Base-by-base conservation (phyloP, 2,888 invertebrate genomes). In the Cinara cedri region DNA sequence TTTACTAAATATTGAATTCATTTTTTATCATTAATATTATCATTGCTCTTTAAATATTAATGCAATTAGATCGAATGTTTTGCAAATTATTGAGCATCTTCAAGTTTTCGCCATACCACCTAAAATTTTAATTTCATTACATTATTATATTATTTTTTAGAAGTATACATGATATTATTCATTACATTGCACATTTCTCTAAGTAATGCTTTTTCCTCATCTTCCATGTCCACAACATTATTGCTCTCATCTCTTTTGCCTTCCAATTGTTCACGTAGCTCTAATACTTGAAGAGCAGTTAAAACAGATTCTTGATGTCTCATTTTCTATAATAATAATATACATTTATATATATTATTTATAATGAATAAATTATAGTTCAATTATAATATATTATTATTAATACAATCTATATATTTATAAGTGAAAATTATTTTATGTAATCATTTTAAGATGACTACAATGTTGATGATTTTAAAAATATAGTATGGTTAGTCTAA, bases 101-200 rank as follows among this genome's bases (percentile, higher is more conserved):
- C 95, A 76, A 95, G 86, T 86, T 95, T 95, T 82, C 95, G 90
- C 95, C 95, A 95, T 60, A 95, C 95, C 71, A 95, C 95, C 91
- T 91, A 84, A 26, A 87, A 66, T 55, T 14, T 63, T n/a, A 68
- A 14, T 54, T 81, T 44, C 2, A 13, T 14, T 34, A 34, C 11
- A 44, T 72, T 46, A 60, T 57, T 24, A 19, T 34, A 66, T 54
- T 16, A 63, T 16, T n/a, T n/a, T n/a, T 21, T 26, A 42, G 16
- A 57, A 34, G 34, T 34, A 46, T n/a, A 71, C 42, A 49, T 55
- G 62, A 49, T 13, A 21, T 42, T 44, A 54, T 34, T 82, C 87
- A 90, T 88, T 87, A 92, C 92, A 87, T 97, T 96, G 87, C 96
- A 97, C 96, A 97, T 96, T 88, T 97, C 96, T 84, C 96, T 89